These are phyloP conservation scores for Deilephila porcellus DNA, from an alignment of 2,888 invertebrate species.

Conservation along the genomic window DNA sequence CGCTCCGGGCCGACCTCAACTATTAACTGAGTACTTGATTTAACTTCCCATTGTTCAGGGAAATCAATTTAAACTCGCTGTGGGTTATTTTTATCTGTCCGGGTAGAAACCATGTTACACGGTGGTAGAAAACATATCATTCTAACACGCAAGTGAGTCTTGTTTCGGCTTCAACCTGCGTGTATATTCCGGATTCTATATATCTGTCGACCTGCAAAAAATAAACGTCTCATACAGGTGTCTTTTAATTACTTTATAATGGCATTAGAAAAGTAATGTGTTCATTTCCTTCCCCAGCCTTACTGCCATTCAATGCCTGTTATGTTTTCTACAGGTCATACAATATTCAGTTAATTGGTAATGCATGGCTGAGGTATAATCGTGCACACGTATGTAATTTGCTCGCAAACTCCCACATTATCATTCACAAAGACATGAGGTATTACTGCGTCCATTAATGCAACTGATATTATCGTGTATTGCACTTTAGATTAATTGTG, in stretches of 20 bases:
- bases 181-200: too few relatives aligned
- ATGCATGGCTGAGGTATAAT: conserved; percentile 33
- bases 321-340: background rate
- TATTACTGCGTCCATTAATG: conserved; percentile 41
- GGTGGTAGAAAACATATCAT: too few relatives aligned
- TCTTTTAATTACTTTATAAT: too few relatives aligned
- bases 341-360: conserved; percentile 43
- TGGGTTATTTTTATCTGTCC: background rate
- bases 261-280: too few relatives aligned
- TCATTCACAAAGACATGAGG: conserved; percentile 43
- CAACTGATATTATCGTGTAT: conserved; percentile 42
- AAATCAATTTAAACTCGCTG: background rate
- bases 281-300: too few relatives aligned
- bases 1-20: background rate
- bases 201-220: too few relatives aligned
- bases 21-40: background rate
- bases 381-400: conserved; percentile 46
- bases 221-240: too few relatives aligned
- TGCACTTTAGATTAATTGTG: conserved; percentile 44
- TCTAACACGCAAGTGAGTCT: too few relatives aligned
- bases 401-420: conserved; percentile 51
- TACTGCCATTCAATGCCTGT: background rate
- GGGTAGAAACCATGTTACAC: too few relatives aligned
- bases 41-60: background rate
- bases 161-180: too few relatives aligned